A percentile compares a stretch with the other conserved stretches of the same genome.
phyloP scores from a whole-genome alignment of 2,797 vertebrate genomes.

The Sebastes reedi region DNA sequence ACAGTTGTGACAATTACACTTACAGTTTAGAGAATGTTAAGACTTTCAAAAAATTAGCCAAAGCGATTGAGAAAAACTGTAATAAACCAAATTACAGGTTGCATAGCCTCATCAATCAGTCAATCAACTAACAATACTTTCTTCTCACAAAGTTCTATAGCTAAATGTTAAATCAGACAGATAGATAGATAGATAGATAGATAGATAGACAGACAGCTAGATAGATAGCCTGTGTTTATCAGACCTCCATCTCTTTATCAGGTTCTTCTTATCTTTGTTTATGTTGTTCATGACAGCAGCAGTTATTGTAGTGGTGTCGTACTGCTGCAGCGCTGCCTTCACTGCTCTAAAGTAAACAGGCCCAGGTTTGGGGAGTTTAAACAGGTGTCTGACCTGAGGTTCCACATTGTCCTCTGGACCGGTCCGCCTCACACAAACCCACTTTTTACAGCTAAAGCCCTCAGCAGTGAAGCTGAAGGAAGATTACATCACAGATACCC shows the following conservation, averaged over 20 bases:
- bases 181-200: background rate
- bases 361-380: constrained; percentile 75
- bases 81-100: too few species aligned
- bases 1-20: too few species aligned
- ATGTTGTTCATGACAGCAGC: background rate
- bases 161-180: background rate
- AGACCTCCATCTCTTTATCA: constrained; percentile 16
- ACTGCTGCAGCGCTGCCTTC: constrained; percentile 51
- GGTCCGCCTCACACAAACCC: constrained; percentile 58
- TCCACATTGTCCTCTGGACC: constrained; percentile 46
- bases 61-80: too few species aligned
- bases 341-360: constrained; percentile 66
- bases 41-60: too few species aligned
- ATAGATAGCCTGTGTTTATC: background rate
- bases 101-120: background rate
- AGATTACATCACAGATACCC: constrained; percentile 13
- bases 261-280: constrained; percentile 32
- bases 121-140: too few species aligned
- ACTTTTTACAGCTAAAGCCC: constrained; percentile 12
- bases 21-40: too few species aligned
- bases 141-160: background rate
- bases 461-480: background rate
- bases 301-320: constrained; percentile 20
- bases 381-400: constrained; percentile 75
- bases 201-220: background rate